Evolutionary conservation across 2,113 vertebrate genomes (phyloP).

Genomic region (Podocnemis expansa): DNA sequence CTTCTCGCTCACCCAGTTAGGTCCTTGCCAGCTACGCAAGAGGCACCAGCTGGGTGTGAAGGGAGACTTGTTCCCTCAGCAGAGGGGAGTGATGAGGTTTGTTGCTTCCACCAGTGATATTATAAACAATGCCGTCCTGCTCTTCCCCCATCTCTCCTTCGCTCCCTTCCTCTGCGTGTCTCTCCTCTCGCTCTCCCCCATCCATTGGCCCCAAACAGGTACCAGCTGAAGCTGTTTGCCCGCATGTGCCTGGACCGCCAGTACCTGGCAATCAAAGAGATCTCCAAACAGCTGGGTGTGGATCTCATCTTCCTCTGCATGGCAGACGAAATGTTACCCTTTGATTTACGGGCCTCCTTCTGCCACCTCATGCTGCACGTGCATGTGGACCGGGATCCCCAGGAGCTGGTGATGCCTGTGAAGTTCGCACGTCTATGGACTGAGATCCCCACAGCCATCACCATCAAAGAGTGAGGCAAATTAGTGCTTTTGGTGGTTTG

Average conservation of each 20-base stretch:
- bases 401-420: constrained; percentile 95
- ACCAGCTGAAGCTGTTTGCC: constrained; percentile 97
- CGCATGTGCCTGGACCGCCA: constrained; percentile 98
- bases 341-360: constrained; percentile 95
- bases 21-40: background rate
- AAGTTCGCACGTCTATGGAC: constrained; percentile 98
- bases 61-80: background rate
- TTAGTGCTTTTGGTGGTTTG: accelerated
- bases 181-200: background rate
- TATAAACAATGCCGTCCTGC: background rate
- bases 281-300: constrained; percentile 96
- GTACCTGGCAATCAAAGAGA: constrained; percentile 96
- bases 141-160: background rate
- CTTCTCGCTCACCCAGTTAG: background rate
- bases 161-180: background rate
- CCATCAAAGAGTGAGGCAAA: constrained; percentile 92
- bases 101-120: background rate
- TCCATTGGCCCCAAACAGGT: constrained; percentile 74
- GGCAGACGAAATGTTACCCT: constrained; percentile 96
- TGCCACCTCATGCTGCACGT: constrained; percentile 98
- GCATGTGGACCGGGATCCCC: constrained; percentile 96
- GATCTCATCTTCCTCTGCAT: constrained; percentile 98
- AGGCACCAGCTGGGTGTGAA: background rate
- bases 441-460: constrained; percentile 94
- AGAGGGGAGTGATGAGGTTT: background rate